phyloP scores from a whole-genome alignment of 2,888 invertebrate genomes.

The Chloroclystis v-ata region DNA sequence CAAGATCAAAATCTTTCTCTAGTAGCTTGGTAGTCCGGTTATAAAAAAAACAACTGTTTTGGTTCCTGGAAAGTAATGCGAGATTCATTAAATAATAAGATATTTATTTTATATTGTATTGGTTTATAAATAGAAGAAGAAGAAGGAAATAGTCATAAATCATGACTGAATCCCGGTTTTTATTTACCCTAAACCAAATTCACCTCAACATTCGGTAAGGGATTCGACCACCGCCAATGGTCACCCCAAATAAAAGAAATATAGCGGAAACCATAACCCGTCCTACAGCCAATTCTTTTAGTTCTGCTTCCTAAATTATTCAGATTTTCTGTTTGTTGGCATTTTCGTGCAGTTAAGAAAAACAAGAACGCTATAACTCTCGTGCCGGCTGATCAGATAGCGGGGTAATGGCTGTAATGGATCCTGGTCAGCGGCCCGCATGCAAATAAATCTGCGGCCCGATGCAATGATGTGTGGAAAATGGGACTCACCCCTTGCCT shows the following conservation, averaged over 20 bases:
- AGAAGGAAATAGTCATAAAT: no score
- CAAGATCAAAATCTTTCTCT: no score
- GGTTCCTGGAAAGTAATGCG: no score
- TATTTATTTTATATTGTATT: no score
- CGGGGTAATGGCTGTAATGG: constrained; percentile 75
- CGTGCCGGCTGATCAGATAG: constrained; percentile 75
- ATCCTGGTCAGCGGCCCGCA: constrained; percentile 79
- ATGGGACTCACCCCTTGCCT: constrained; percentile 69
- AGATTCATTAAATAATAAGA: no score
- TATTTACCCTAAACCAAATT: constrained; percentile 29
- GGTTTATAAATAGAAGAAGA: no score
- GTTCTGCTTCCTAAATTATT: constrained; percentile 53
- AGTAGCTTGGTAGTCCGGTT: no score
- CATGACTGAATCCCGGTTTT: constrained; percentile 27
- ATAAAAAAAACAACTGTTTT: no score
- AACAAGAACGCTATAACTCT: constrained; percentile 75
- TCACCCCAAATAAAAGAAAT: constrained; percentile 55
- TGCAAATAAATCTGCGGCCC: constrained; percentile 79
- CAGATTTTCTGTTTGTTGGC: constrained; percentile 53
- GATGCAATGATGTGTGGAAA: constrained; percentile 79
- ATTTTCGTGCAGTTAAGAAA: constrained; percentile 70
- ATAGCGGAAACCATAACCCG: constrained; percentile 70
- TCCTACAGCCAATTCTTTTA: constrained; percentile 51
- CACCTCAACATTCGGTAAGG: constrained; percentile 25
- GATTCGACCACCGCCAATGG: constrained; percentile 34